Evolutionary conservation across 1,140 invertebrate genomes (phyloP), one percentile per base, ranked within the genome.

Genomic region (Aplysia californica): DNA sequence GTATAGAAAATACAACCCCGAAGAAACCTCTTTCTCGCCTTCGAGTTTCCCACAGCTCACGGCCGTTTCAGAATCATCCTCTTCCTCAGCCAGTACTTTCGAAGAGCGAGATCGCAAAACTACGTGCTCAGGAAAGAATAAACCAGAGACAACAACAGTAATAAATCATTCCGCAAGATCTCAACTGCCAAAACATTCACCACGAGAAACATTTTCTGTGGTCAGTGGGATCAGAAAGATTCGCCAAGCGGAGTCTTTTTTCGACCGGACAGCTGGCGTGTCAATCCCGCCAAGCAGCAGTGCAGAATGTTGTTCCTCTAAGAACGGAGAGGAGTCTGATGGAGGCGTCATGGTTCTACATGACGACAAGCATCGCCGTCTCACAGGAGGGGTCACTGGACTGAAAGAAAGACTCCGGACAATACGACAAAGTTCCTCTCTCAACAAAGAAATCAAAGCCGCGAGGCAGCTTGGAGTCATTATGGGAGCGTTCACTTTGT

Each of bases 401-500:
- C 56, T 79, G 20, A 79, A 74, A 29, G 44, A 76, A 20, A 73
- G 78, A 0, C 59, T 76, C 31, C 69, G 65, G 35, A 78, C 69
- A 6, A 75, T 87, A 10, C 80, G 83, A 3, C 84, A 84, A 69
- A 86, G 81, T 71, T 82, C 87, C 20, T 84, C 85, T 59, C 82
- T 92, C 26, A 87, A 87, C 31, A 92, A 92, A 76, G 92, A 93
- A 77, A 92, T 92, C 79, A 92, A 93, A 85, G 93, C 93, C 6
- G 93, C 93, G 1, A 87, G 92, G 58, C 93, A 93, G 80, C 88
- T 93, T 21, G 93, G 92, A 0, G 92, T 93, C 15, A 93, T 93
- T 74, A 92, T 93, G 86, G 92, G 92, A 6, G 93, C 92, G 0
- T 93, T 93, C 85, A 91, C 92, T 3, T 82, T 93, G 4, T 93